These are phyloP conservation scores for Yponomeuta cagnagella DNA, from an alignment of 2,888 invertebrate species.

Conservation along the genomic window DNA sequence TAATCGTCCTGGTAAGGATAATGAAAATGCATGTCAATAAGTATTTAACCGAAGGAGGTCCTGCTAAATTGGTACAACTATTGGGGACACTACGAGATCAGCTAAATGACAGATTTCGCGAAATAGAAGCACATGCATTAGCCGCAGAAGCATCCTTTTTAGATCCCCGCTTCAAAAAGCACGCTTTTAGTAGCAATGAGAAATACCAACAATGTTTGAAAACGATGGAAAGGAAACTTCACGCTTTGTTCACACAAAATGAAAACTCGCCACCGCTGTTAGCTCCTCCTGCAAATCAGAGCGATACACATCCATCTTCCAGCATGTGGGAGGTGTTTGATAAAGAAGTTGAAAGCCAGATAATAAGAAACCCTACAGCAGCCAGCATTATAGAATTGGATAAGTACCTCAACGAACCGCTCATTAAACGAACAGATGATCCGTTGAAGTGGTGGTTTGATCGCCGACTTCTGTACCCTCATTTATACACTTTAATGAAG, in stretches of 20 bases:
- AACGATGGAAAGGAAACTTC: background rate
- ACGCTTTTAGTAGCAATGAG: slow-evolving; percentile 4
- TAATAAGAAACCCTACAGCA: slow-evolving; percentile 1
- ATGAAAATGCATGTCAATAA: slow-evolving; percentile 9
- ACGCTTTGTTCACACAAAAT: background rate
- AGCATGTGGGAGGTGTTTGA: slow-evolving; percentile 4
- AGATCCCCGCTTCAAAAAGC: background rate
- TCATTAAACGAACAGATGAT: too few species aligned
- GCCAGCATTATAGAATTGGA: background rate
- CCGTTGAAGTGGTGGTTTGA: too few species aligned
- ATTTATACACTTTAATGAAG: too few species aligned
- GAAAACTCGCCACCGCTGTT: background rate
- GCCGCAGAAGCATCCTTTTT: slow-evolving; percentile 9
- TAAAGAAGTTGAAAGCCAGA: background rate
- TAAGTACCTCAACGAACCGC: too few species aligned
- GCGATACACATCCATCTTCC: slow-evolving; percentile 2
- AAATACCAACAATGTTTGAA: slow-evolving; percentile 3
- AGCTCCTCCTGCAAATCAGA: background rate
- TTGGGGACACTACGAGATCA: background rate
- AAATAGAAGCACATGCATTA: background rate
- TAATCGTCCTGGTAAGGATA: slow-evolving; percentile 9
- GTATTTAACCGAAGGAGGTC: background rate
- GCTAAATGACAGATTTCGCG: slow-evolving; percentile 8
- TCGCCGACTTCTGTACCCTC: too few species aligned
- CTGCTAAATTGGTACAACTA: background rate